Evolutionary conservation across 2,797 vertebrate species (phyloP), one percentile per base, ranked within the genome.

Genomic region (Hoplostethus atlanticus): DNA sequence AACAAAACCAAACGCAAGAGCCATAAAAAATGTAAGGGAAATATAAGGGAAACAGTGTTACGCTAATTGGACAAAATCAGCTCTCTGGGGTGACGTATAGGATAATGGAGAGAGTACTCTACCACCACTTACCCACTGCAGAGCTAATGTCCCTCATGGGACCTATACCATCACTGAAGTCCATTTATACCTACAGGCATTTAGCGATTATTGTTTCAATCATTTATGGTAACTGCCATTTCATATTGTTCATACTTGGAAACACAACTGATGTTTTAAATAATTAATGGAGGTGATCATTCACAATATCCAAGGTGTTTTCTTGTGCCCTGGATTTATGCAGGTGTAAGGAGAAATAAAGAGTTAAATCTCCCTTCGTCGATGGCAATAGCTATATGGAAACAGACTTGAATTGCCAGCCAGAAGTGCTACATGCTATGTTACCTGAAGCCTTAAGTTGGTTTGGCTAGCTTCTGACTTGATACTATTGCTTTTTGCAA

Each of bases 131-230:
- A 82, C 25, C 73, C 84, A n/a, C 74, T 57, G 69, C 50, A 71
- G 59, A 74, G 80, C 75, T 90, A 88, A 91, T 88, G 75, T 50
- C 64, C 87, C 90, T 88, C 85, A 47, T 42, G 87, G 83, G 91
- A 86, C 48, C 74, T 64, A 86, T 90, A 79, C 80, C 61, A 87
- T 76, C 77, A 63, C 55, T 68, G 64, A 46, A 68, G 81, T 88
- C 84, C 89, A 87, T 85, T 87, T 88, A 76, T 77, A 88, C 82
- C 85, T 81, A 58, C 57, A 71, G 75, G 79, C 75, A 75, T 79
- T 52, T 48, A 60, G 67, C 66, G 77, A 64, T 83, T 90, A 79
- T 54, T 62, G 81, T 79, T 86, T 85, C 70, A 84, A 85, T 89
- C 84, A 81, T 87, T 87, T 80, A 86, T 64, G 63, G 77, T 21